Percentiles rank a stretch among this genome's conserved stretches.
Evolutionary conservation across 1,140 invertebrate genomes (phyloP).

Genomic region (Ylistrum balloti): DNA sequence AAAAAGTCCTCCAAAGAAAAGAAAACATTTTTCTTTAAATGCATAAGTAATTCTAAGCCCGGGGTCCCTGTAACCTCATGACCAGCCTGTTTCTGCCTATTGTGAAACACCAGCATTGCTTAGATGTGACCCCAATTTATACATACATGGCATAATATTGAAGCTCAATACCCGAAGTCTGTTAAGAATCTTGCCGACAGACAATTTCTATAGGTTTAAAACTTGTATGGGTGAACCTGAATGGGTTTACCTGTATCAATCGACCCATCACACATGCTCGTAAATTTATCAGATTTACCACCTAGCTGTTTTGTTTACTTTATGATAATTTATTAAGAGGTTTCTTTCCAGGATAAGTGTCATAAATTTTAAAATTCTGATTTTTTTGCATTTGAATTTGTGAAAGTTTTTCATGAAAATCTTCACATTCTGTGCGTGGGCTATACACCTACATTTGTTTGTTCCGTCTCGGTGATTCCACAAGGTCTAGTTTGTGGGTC

Average conservation of each 20-base stretch:
- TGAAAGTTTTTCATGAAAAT: background rate
- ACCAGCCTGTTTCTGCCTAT: background rate
- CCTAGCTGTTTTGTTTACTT: background rate
- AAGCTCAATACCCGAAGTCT: background rate
- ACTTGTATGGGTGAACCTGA: background rate
- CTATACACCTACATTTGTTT: background rate
- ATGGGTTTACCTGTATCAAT: constrained; percentile 25
- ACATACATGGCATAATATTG: background rate
- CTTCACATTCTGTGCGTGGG: constrained; percentile 4
- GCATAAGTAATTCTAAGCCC: background rate
- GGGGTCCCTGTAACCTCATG: background rate
- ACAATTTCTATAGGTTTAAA: background rate
- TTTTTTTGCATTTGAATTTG: background rate
- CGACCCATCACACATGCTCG: background rate
- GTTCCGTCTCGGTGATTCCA: background rate
- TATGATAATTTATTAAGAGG: background rate
- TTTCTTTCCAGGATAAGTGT: background rate
- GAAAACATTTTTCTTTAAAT: constrained; percentile 30
- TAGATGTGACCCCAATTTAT: background rate
- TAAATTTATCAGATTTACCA: constrained; percentile 20
- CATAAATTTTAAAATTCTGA: background rate
- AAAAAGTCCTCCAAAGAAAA: background rate
- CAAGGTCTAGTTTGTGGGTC: background rate
- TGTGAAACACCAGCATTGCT: background rate
- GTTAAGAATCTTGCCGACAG: constrained; percentile 37